Base-by-base conservation (phyloP, 1,140 invertebrate genomes). In the Zaprionus tsacasi region DNA sequence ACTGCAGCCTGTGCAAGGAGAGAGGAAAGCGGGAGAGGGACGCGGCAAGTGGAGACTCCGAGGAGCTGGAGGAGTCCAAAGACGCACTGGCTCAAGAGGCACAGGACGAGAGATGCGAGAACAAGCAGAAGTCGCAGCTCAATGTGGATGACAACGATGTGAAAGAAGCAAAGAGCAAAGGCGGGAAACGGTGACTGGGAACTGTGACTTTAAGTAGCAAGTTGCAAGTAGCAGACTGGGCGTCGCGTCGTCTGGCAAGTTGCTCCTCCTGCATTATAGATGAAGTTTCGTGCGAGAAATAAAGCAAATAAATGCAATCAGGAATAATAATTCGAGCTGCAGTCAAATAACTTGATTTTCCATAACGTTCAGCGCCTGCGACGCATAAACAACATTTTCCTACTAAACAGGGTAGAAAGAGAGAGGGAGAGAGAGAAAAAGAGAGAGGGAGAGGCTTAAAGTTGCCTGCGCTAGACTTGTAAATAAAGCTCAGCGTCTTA, bases 291-390 rank as follows among this genome's bases (percentile, higher is more conserved):
- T 72, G 76, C 73, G 43, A 83, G 60, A 78, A 80, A 87, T 88
- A 88, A 88, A 83, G 83, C 80, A 87, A 87, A 87, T 82, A 88
- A 88, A 88, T 87, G 80, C 83, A 87, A 88, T 87, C 85, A 83
- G 69, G 78, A 88, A 85, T 83, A 81, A 88, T 88, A 88, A 89
- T 89, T 88, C 78, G 70, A 89, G 75, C 66, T 63, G 83, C 77
- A 78, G 68, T 66, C 59, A 79, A 79, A 85, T 85, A 85, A 85
- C 74, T 81, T 81, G 78, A 85, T 85, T 85, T 81, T 27, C 71
- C 63, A 63, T 33, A 66, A 40, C 75, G 40, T 21, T 68, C 71
- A 64, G 59, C 57, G 48, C 66, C 71, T 55, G 38, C 40, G 45
- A 81, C 76, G 79, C 76, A 82, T 82, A 87, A 82, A 86, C 79